Conservation (phyloP, 2,888 invertebrate genomes). For the Linnaemya vulpina region DNA sequence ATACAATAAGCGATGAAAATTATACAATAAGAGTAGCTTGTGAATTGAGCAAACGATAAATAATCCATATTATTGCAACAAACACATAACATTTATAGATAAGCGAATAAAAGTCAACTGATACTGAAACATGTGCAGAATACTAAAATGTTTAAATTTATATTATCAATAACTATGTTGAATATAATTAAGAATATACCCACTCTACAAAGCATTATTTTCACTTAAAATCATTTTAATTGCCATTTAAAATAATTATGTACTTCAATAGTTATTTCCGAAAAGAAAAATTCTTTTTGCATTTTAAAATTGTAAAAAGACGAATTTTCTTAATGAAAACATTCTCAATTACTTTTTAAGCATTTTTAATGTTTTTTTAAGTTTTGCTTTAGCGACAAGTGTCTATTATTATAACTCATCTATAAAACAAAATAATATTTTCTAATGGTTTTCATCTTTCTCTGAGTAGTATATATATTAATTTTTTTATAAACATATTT, state of each 20-base stretch:
- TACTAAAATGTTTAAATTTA: slow-evolving; percentile 18
- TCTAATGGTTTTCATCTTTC: slow-evolving; percentile 32
- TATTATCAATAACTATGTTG: slow-evolving; percentile 13
- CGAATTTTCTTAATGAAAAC: slow-evolving; percentile 25
- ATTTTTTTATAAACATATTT: slow-evolving; percentile 50
- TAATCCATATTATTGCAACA: slow-evolving; percentile 16
- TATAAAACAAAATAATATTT: slow-evolving; percentile 37
- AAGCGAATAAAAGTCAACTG: slow-evolving; percentile 50
- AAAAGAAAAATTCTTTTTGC: slow-evolving; percentile 38
- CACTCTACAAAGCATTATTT: neutral
- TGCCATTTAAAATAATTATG: slow-evolving; percentile 24
- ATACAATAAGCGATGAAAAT: too few species aligned
- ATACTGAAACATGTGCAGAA: slow-evolving; percentile 4
- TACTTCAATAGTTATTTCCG: slow-evolving; percentile 19
- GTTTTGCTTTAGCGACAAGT: slow-evolving; percentile 15
- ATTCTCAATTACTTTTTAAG: slow-evolving; percentile 45
- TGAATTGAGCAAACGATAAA: slow-evolving; percentile 15
- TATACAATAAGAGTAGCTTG: neutral
- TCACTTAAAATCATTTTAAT: slow-evolving; percentile 22
- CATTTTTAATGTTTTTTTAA: slow-evolving; percentile 31
- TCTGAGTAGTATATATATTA: slow-evolving; percentile 44
- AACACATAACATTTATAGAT: slow-evolving; percentile 21
- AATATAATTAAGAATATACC: slow-evolving; percentile 10
- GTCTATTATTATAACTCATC: slow-evolving; percentile 52
- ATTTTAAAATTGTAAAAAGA: neutral